phyloP scores from a whole-genome alignment of 2,113 vertebrate species.

The Panthera uncia region DNA sequence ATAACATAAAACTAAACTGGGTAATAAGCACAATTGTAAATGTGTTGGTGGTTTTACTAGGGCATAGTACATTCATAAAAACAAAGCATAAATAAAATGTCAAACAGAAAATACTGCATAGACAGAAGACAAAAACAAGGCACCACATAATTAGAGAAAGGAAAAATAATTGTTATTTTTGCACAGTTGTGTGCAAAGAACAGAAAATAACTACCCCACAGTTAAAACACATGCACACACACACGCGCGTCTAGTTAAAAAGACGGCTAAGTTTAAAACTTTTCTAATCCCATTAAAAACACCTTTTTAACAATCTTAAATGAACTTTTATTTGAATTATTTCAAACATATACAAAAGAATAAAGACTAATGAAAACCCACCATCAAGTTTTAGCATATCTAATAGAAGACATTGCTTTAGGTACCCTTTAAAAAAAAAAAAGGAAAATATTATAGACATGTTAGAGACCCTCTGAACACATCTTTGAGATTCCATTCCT shows the following conservation, averaged over 20 bases:
- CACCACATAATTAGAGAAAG: neutral
- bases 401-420: neutral
- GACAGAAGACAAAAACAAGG: neutral
- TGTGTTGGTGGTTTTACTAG: neutral
- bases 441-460: neutral
- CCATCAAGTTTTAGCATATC: neutral
- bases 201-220: neutral
- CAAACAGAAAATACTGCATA: neutral
- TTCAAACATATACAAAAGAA: conserved; percentile 13
- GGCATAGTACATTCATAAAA: neutral
- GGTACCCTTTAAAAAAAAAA: neutral
- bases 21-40: conserved; percentile 41
- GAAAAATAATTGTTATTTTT: neutral
- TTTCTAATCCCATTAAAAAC: neutral
- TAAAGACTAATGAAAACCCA: neutral
- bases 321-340: neutral
- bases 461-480: neutral
- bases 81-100: conserved; percentile 12
- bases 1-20: neutral
- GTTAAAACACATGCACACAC: neutral
- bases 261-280: neutral
- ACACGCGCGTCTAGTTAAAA: neutral
- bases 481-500: neutral
- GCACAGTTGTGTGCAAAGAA: no score
- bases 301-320: neutral